Percentiles rank a stretch among this genome's conserved stretches.
phyloP scores from a whole-genome alignment of 2,797 vertebrate species.

The Neoniphon sammara region DNA sequence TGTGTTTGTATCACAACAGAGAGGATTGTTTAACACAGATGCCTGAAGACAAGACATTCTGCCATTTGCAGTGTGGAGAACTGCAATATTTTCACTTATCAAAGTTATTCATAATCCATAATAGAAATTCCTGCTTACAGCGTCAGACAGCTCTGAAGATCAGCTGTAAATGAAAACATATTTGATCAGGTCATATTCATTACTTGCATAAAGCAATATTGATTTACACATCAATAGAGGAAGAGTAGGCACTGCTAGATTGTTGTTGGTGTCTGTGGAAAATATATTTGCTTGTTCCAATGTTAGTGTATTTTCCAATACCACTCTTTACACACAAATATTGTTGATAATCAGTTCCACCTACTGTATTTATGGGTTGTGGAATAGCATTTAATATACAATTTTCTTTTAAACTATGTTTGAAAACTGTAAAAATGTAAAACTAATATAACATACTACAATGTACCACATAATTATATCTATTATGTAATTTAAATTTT shows the following conservation, averaged over 20 bases:
- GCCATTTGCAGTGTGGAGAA: conserved; percentile 29
- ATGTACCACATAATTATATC: conserved; percentile 14
- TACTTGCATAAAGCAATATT: conserved; percentile 26
- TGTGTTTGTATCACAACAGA: conserved; percentile 72
- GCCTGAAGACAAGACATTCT: conserved; percentile 59
- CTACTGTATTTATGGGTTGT: neutral
- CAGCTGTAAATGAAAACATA: conserved; percentile 7
- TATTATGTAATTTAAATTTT: conserved; percentile 63
- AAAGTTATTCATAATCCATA: conserved; percentile 24
- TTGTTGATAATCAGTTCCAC: neutral
- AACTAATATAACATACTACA: neutral
- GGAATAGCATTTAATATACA: neutral
- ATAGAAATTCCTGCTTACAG: neutral
- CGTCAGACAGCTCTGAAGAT: conserved; percentile 6
- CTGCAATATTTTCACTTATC: conserved; percentile 8
- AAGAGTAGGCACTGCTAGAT: neutral
- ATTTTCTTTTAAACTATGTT: neutral
- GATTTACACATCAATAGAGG: conserved; percentile 25
- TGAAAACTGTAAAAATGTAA: neutral
- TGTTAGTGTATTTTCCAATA: neutral
- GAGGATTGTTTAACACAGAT: conserved; percentile 67
- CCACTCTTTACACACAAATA: neutral
- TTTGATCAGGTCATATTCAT: conserved; percentile 21
- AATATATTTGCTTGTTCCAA: neutral
- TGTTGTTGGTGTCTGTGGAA: neutral